Percentiles rank a stretch among this genome's conserved stretches.
Conservation (phyloP, 2,888 invertebrate genomes). For the Tribolium freemani region DNA sequence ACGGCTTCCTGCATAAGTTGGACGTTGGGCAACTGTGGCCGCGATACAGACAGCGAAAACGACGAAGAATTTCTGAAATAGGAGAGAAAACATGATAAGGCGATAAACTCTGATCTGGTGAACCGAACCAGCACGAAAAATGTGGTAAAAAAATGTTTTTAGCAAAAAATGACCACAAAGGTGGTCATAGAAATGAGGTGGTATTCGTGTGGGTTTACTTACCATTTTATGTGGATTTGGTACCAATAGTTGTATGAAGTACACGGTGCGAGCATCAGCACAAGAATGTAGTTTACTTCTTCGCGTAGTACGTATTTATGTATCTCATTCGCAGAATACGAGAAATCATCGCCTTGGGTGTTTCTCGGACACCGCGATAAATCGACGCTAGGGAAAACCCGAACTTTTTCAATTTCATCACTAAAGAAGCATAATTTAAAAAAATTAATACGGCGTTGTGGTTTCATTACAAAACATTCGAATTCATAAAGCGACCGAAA, state of each 20-base stretch:
- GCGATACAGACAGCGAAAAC: conserved; percentile 43
- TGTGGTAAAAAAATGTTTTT: not conserved
- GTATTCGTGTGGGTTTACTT: not conserved
- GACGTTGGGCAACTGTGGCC: conserved; percentile 71
- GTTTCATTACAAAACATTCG: conserved; percentile 20
- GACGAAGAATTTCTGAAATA: conserved; percentile 48
- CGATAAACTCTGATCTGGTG: conserved; percentile 18
- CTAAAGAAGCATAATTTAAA: conserved; percentile 25
- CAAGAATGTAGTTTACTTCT: conserved; percentile 7
- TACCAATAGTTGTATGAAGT: not conserved
- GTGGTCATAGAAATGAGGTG: too few species aligned
- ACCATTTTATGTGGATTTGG: conserved; percentile 2
- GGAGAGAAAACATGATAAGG: not conserved
- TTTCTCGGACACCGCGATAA: conserved; percentile 30
- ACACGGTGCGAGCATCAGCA: not conserved
- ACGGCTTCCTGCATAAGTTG: conserved; percentile 74
- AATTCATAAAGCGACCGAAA: conserved; percentile 14
- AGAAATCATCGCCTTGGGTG: conserved; percentile 23
- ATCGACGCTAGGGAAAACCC: conserved; percentile 19
- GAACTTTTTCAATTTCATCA: conserved; percentile 22
- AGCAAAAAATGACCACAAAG: too few species aligned
- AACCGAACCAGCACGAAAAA: not conserved
- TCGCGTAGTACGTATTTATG: conserved; percentile 19
- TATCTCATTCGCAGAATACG: conserved; percentile 8
- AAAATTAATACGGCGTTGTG: conserved; percentile 21